A percentile compares a stretch with the other conserved stretches of the same genome.
These are phyloP conservation scores for Mobula birostris DNA, from an alignment of 2,113 vertebrate species.

Conservation along the genomic window DNA sequence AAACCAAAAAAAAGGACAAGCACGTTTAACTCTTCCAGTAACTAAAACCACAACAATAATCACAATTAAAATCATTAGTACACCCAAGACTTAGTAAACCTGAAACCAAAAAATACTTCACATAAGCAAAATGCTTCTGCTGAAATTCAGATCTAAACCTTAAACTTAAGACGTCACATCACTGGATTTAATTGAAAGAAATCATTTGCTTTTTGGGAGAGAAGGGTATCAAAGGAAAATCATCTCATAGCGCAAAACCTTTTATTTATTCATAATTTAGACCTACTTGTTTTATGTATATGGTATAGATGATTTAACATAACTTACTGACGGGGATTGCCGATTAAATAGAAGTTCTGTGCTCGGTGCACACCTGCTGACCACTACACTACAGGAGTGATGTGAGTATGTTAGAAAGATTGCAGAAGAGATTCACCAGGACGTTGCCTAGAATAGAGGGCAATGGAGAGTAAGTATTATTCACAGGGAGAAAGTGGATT, in stretches of 20 bases:
- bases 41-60: constrained; percentile 24
- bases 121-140: neutral
- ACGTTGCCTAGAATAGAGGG: too few species aligned
- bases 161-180: neutral
- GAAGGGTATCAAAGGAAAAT: neutral
- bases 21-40: neutral
- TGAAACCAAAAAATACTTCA: neutral
- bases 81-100: neutral
- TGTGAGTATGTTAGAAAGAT: too few species aligned
- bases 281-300: neutral
- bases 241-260: neutral
- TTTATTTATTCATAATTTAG: too few species aligned
- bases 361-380: neutral
- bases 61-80: constrained; percentile 3
- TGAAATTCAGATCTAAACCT: constrained; percentile 5
- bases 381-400: too few species aligned
- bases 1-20: neutral
- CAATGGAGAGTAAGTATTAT: too few species aligned
- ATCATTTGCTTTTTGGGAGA: neutral
- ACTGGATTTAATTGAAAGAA: neutral
- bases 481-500: too few species aligned
- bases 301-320: neutral
- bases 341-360: neutral
- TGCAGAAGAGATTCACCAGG: too few species aligned
- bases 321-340: neutral